Evolutionary conservation across 2,113 vertebrate genomes (phyloP).

Genomic region (Myanophis thanlyinensis): DNA sequence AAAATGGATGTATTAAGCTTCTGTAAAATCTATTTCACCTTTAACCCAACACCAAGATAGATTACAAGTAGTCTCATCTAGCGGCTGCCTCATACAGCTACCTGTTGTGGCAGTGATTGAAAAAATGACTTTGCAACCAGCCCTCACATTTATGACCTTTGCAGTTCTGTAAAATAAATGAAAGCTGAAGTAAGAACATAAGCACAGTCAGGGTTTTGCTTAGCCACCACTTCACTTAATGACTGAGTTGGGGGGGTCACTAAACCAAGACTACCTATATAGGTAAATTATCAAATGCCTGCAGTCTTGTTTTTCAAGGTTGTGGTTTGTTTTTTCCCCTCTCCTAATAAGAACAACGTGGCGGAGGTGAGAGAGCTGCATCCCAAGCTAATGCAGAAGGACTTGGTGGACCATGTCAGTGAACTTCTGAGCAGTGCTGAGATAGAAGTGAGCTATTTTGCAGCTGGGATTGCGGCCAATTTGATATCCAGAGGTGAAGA

Average conservation of each 20-base stretch:
- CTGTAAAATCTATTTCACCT: background rate
- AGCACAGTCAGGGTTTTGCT: background rate
- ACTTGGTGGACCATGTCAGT: slow-evolving; percentile 79
- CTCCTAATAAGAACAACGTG: slow-evolving; percentile 82
- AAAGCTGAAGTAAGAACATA: background rate
- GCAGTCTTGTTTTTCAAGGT: background rate
- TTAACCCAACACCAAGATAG: background rate
- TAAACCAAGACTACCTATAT: background rate
- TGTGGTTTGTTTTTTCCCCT: background rate
- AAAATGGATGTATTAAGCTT: background rate
- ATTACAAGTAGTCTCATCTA: background rate
- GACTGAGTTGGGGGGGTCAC: background rate
- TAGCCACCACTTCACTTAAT: background rate
- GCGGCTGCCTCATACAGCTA: background rate
- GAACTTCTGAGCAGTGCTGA: slow-evolving; percentile 79
- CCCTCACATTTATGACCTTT: background rate
- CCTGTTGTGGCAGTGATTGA: background rate
- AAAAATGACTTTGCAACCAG: background rate
- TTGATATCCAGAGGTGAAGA: slow-evolving; percentile 78
- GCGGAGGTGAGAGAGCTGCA: slow-evolving; percentile 86
- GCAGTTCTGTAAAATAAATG: background rate
- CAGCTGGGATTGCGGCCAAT: slow-evolving; percentile 86
- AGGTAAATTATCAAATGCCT: background rate
- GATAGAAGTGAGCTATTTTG: slow-evolving; percentile 90
- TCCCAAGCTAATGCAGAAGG: slow-evolving; percentile 77